phyloP scores from a whole-genome alignment of 2,797 vertebrate species.

The Aplochiton taeniatus region DNA sequence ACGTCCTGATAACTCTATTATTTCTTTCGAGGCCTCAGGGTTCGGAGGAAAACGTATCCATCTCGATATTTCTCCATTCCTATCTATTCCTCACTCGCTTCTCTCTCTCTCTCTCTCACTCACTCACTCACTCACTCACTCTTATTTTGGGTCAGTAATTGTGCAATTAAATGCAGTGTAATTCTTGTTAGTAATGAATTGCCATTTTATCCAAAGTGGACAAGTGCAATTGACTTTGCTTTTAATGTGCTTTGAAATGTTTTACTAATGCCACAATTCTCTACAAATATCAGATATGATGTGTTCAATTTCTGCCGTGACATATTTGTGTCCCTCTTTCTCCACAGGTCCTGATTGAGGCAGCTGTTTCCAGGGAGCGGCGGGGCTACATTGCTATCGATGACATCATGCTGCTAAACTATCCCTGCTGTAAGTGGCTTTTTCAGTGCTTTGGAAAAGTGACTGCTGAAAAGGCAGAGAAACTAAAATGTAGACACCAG shows the following conservation, averaged over 20 bases:
- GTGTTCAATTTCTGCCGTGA: no score
- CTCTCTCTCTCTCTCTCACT: conserved; percentile 48
- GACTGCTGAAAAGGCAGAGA: neutral
- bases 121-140: conserved; percentile 43
- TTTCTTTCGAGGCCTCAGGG: conserved; percentile 60
- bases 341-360: conserved; percentile 92
- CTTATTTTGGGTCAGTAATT: conserved; percentile 56
- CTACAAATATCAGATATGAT: no score
- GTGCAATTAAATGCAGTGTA: conserved; percentile 40
- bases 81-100: neutral
- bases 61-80: conserved; percentile 29
- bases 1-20: conserved; percentile 72
- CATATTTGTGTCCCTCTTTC: conserved; percentile 42
- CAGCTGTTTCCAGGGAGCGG: conserved; percentile 84
- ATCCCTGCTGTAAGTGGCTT: conserved; percentile 93
- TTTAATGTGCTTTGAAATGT: conserved; percentile 22
- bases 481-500: no score
- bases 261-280: conserved; percentile 18
- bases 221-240: conserved; percentile 18
- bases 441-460: conserved; percentile 17
- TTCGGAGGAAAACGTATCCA: conserved; percentile 48
- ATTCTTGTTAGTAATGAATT: conserved; percentile 52
- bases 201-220: conserved; percentile 34
- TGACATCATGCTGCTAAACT: conserved; percentile 94
- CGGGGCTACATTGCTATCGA: conserved; percentile 94